These are phyloP conservation scores for Allolobophora icterica DNA, from an alignment of 2,888 invertebrate genomes.

Conservation along the genomic window DNA sequence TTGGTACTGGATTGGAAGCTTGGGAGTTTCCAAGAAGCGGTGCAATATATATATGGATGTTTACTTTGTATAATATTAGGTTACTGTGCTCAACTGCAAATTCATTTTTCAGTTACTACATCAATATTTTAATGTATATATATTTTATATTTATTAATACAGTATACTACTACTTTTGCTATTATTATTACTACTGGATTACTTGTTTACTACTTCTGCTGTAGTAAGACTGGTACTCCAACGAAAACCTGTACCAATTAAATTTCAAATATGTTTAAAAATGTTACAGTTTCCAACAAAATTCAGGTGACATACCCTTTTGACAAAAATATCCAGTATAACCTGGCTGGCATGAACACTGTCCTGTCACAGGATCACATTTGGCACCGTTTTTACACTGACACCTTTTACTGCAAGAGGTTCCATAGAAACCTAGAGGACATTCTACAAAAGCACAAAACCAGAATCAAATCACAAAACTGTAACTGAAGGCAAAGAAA, in stretches of 20 bases:
- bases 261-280: not conserved
- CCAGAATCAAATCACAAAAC: not conserved
- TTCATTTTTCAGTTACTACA: not conserved
- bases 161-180: not conserved
- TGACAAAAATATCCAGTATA: conserved; percentile 63
- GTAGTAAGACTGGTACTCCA: no score
- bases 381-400: not conserved
- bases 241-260: not conserved
- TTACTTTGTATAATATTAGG: not conserved
- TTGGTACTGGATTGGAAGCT: not conserved
- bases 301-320: conserved; percentile 11
- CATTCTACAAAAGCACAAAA: not conserved
- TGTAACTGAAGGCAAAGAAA: not conserved
- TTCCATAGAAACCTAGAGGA: not conserved
- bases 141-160: not conserved
- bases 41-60: not conserved
- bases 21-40: not conserved
- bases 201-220: not conserved
- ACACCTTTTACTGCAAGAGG: not conserved
- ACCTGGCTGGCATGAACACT: conserved; percentile 63
- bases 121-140: not conserved
- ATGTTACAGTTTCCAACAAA: not conserved
- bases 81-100: not conserved
- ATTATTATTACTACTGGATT: not conserved
- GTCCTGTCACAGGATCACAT: conserved; percentile 55